A percentile compares a stretch with the other conserved stretches of the same genome.
Evolutionary conservation across 2,113 vertebrate genomes (phyloP).

Genomic region (Shinisaurus crocodilurus): DNA sequence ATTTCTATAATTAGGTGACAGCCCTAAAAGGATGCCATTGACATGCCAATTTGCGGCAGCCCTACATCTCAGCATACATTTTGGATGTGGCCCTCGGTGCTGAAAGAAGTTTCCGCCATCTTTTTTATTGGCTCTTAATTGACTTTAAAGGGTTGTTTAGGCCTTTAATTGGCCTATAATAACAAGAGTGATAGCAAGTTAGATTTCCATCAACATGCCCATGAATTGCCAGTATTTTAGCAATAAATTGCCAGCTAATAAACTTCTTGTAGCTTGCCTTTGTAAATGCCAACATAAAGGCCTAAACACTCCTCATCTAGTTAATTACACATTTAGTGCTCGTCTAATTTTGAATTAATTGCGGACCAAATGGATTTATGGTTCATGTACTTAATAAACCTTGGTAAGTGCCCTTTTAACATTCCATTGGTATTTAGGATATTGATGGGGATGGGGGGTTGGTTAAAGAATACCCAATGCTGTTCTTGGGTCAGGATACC

Average conservation of each 20-base stretch:
- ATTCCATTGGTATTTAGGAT: conserved; percentile 82
- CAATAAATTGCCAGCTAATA: conserved; percentile 83
- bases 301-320: conserved; percentile 79
- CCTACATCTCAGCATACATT: not conserved
- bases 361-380: conserved; percentile 86
- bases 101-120: not conserved
- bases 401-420: conserved; percentile 81
- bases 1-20: not conserved
- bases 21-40: not conserved
- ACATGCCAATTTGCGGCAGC: not conserved
- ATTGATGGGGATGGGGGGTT: conserved; percentile 44
- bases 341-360: conserved; percentile 88
- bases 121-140: conserved; percentile 65
- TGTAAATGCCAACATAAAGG: conserved; percentile 84
- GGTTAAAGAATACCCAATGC: conserved; percentile 71
- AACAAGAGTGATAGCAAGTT: conserved; percentile 70
- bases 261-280: conserved; percentile 79
- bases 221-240: conserved; percentile 82
- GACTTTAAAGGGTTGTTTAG: conserved; percentile 67
- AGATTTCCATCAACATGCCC: conserved; percentile 78
- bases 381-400: conserved; percentile 86
- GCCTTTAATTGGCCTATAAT: conserved; percentile 71
- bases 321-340: conserved; percentile 86
- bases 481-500: conserved; percentile 27
- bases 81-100: not conserved